Evolutionary conservation across 2,797 vertebrate species (phyloP).

Genomic region (Dendrocincla tyrannina): DNA sequence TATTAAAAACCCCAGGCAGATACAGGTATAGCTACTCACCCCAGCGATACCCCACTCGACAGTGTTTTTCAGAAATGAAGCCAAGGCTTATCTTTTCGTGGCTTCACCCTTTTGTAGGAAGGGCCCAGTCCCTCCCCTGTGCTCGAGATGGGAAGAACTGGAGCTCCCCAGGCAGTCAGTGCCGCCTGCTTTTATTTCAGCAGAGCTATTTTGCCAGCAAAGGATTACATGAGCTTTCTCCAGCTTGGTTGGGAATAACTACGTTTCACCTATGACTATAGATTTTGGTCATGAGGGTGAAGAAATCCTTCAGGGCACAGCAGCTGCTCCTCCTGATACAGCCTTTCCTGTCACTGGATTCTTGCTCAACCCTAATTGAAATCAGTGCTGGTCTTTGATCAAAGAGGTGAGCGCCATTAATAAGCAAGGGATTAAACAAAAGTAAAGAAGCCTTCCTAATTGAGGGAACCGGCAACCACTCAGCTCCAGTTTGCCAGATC

Average conservation of each 20-base stretch:
- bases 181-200: slow-evolving; percentile 7
- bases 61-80: not conserved
- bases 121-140: not conserved
- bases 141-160: not conserved
- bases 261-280: slow-evolving; percentile 35
- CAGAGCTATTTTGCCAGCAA: slow-evolving; percentile 27
- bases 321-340: slow-evolving; percentile 49
- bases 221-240: slow-evolving; percentile 34
- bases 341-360: slow-evolving; percentile 6
- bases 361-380: slow-evolving; percentile 51
- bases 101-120: not conserved
- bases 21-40: slow-evolving; percentile 12
- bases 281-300: slow-evolving; percentile 53
- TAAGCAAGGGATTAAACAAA: slow-evolving; percentile 13
- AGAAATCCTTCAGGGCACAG: slow-evolving; percentile 40
- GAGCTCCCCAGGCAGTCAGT: not conserved
- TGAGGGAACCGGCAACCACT: not conserved
- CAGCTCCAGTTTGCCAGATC: not conserved
- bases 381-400: slow-evolving; percentile 52
- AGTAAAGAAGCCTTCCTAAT: slow-evolving; percentile 8
- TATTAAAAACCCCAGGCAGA: not conserved
- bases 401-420: slow-evolving; percentile 32
- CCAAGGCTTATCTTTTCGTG: not conserved
- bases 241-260: slow-evolving; percentile 20
- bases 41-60: not conserved